Evolutionary conservation across 1,140 invertebrate species (phyloP).

Genomic region (Helicoverpa zea): DNA sequence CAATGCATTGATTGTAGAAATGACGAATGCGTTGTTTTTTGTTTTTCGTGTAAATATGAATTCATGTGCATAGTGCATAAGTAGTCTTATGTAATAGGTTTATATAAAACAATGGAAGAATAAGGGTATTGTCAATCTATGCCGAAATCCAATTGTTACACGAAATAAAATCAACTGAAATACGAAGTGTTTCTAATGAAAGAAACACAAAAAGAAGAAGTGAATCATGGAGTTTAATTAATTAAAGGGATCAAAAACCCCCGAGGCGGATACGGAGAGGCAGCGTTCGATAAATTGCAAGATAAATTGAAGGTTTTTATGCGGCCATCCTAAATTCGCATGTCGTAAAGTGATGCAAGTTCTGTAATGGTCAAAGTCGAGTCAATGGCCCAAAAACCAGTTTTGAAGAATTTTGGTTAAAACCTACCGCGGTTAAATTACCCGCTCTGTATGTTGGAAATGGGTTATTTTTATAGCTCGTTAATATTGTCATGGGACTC

Average conservation of each 20-base stretch:
- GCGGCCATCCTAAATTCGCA: conserved; percentile 57
- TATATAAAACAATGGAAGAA: background rate
- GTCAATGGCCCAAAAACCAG: conserved; percentile 75
- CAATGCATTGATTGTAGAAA: background rate
- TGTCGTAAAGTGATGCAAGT: conserved; percentile 71
- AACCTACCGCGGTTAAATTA: conserved; percentile 48
- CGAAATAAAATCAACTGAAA: background rate
- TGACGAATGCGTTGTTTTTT: background rate
- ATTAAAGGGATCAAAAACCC: conserved; percentile 49
- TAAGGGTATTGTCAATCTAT: conserved; percentile 1
- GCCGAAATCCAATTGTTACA: background rate
- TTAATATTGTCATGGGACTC: conserved; percentile 31
- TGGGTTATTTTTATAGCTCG: conserved; percentile 26
- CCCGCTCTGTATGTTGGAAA: background rate
- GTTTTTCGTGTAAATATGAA: background rate
- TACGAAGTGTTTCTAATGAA: conserved; percentile 2
- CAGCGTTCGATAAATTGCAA: conserved; percentile 62
- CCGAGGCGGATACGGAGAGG: conserved; percentile 42
- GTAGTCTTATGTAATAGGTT: background rate
- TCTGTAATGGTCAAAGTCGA: conserved; percentile 71
- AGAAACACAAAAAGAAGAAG: conserved; percentile 36
- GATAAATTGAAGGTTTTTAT: conserved; percentile 62
- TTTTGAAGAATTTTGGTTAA: conserved; percentile 64
- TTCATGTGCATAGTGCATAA: background rate
- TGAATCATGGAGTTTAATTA: conserved; percentile 51